Conservation (phyloP, 2,888 invertebrate genomes). For the Netelia fuscicornis region DNA sequence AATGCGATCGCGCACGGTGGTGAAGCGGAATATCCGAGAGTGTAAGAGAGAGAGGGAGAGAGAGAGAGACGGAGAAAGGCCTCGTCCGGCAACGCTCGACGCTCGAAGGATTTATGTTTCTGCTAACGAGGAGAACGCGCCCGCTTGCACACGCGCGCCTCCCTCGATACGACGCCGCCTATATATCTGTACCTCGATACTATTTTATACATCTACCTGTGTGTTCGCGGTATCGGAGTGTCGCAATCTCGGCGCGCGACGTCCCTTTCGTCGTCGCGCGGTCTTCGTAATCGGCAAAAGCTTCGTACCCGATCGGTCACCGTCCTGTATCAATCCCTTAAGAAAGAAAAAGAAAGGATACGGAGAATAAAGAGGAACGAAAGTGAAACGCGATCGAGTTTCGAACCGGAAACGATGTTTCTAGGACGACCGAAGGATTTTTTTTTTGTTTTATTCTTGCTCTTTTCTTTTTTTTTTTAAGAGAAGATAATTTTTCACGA, state of each 20-base stretch:
- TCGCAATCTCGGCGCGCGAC: conserved; percentile 62
- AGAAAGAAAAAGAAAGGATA: neutral
- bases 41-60: conserved; percentile 45
- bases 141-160: conserved; percentile 57
- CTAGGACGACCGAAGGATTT: neutral
- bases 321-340: conserved; percentile 11
- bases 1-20: conserved; percentile 62
- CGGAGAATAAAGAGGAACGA: neutral
- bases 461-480: neutral
- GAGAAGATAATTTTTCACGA: neutral
- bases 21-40: conserved; percentile 20
- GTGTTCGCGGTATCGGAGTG: conserved; percentile 55
- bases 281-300: conserved; percentile 57
- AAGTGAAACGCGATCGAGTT: neutral
- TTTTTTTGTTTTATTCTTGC: neutral
- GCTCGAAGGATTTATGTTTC: conserved; percentile 72
- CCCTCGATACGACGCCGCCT: conserved; percentile 9
- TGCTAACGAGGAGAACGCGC: conserved; percentile 72
- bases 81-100: conserved; percentile 68
- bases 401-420: neutral
- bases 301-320: conserved; percentile 39
- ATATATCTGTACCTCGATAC: conserved; percentile 23
- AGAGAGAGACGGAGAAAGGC: conserved; percentile 60
- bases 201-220: conserved; percentile 48
- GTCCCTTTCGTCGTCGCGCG: conserved; percentile 35